A percentile compares a stretch with the other conserved stretches of the same genome.
These are phyloP conservation scores for Neomonachus schauinslandi DNA, from an alignment of 2,113 vertebrate species.

Conservation along the genomic window DNA sequence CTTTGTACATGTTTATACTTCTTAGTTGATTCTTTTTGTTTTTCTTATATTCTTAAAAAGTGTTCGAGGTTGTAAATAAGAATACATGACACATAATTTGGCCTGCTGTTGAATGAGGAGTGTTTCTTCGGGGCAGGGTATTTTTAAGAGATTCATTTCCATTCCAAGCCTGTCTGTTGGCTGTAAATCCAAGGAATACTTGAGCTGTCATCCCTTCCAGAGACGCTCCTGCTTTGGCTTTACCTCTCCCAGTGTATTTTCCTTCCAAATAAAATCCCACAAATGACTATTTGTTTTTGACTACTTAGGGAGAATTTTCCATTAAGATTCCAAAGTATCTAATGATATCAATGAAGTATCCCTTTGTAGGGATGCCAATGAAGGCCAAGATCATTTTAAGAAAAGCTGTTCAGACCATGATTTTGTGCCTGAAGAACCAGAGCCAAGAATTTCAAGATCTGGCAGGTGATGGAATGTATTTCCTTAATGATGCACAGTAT, in stretches of 20 bases:
- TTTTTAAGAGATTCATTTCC: neutral
- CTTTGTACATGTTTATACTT: neutral
- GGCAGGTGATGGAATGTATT: neutral
- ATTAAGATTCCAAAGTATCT: neutral
- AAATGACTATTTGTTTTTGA: neutral
- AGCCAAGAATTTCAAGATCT: slow-evolving; percentile 33
- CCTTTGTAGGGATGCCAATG: neutral
- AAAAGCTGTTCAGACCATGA: neutral
- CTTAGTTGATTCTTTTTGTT: neutral
- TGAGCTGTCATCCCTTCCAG: neutral
- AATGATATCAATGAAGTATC: slow-evolving; percentile 5
- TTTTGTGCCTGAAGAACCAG: neutral
- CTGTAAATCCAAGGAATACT: neutral
- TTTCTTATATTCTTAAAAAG: slow-evolving; percentile 9
- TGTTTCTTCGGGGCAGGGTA: neutral
- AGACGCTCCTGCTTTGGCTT: neutral
- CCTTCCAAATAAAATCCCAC: slow-evolving; percentile 20
- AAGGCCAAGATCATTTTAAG: neutral
- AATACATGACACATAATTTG: neutral
- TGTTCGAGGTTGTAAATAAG: neutral
- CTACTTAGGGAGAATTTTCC: neutral
- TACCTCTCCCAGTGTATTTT: neutral
- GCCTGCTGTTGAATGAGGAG: neutral
- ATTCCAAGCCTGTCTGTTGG: neutral
- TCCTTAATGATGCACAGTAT: neutral